Evolutionary conservation across 2,797 vertebrate species (phyloP).

Genomic region (Liparis tanakae): DNA sequence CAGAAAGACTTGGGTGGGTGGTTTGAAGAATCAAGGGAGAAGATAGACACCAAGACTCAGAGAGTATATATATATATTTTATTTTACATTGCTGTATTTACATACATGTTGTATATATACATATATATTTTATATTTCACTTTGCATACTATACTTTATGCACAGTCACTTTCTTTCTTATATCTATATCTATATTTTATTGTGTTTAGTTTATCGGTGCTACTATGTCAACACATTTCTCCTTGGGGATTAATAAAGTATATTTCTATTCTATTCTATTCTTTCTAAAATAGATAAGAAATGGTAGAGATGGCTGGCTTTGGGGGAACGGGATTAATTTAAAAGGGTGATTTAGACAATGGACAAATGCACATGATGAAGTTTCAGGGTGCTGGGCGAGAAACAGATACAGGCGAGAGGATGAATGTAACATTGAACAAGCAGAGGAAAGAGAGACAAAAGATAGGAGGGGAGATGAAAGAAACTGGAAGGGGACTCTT

Average conservation of each 20-base stretch:
- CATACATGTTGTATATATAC: too few species aligned
- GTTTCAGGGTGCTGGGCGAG: conserved; percentile 20
- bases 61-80: too few species aligned
- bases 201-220: too few species aligned
- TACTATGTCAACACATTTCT: too few species aligned
- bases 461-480: conserved; percentile 56
- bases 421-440: conserved; percentile 48
- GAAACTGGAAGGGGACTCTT: conserved; percentile 43
- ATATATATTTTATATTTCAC: too few species aligned
- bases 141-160: too few species aligned
- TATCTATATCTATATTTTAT: too few species aligned
- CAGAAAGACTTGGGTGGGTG: not conserved
- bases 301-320: not conserved
- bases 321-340: conserved; percentile 10
- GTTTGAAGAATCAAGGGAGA: not conserved
- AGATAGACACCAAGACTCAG: not conserved
- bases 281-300: not conserved
- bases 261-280: too few species aligned
- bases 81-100: too few species aligned
- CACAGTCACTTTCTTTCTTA: too few species aligned
- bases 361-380: conserved; percentile 16
- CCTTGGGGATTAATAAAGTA: too few species aligned
- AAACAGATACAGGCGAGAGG: conserved; percentile 34
- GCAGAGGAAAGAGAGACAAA: conserved; percentile 54
- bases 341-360: conserved; percentile 15